These are phyloP conservation scores for Poecilus cupreus DNA, from an alignment of 2,888 invertebrate genomes.

Conservation along the genomic window DNA sequence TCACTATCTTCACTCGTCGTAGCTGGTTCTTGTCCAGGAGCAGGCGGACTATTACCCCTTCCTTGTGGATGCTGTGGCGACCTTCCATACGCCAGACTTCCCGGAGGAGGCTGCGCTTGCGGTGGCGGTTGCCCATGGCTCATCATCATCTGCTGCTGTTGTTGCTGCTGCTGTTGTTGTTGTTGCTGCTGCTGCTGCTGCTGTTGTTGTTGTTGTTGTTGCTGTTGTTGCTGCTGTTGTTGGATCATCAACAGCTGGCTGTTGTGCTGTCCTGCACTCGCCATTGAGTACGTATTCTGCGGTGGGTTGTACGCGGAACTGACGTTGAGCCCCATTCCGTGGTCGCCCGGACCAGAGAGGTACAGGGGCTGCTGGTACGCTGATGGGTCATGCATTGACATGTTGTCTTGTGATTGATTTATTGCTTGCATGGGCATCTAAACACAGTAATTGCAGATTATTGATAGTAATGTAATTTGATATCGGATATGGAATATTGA, in stretches of 20 bases:
- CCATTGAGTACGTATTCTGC: slow-evolving; percentile 69
- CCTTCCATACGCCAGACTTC: slow-evolving; percentile 71
- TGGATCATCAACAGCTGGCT: slow-evolving; percentile 70
- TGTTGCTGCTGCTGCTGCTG: slow-evolving; percentile 68
- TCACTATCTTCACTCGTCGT: slow-evolving; percentile 92
- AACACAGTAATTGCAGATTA: slow-evolving; percentile 1
- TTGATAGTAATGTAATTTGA: slow-evolving; percentile 61
- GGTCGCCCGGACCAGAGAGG: slow-evolving; percentile 73
- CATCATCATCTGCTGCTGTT: slow-evolving; percentile 72
- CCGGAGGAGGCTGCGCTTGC: slow-evolving; percentile 71
- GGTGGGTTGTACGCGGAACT: slow-evolving; percentile 71
- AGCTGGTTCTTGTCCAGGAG: slow-evolving; percentile 75
- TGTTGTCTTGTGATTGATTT: slow-evolving; percentile 67
- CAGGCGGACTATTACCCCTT: slow-evolving; percentile 78
- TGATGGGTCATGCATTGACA: slow-evolving; percentile 72
- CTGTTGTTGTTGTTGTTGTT: slow-evolving; percentile 65
- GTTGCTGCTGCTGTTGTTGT: slow-evolving; percentile 67
- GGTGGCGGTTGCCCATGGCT: slow-evolving; percentile 69
- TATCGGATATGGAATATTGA: background rate
- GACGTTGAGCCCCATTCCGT: slow-evolving; percentile 68
- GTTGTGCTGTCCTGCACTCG: slow-evolving; percentile 68
- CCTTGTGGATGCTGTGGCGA: slow-evolving; percentile 77
- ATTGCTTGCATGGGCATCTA: slow-evolving; percentile 65
- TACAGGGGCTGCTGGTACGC: slow-evolving; percentile 84
- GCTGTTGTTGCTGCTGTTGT: slow-evolving; percentile 63